Base-by-base conservation (phyloP, 2,888 invertebrate genomes). In the Netelia virgata region DNA sequence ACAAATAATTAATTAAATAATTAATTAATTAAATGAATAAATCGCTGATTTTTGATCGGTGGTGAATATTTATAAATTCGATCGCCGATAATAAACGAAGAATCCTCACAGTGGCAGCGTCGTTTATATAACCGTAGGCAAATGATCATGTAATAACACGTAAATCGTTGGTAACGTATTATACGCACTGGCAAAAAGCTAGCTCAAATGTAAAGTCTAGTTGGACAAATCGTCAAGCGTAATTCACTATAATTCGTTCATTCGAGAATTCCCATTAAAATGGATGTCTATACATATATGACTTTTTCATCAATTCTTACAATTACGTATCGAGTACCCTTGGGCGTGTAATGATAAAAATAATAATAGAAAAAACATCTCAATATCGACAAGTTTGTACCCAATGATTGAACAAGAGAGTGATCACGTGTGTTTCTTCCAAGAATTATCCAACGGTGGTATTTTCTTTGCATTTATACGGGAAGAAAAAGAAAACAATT, bases 101-200 rank as follows among this genome's bases (percentile, higher is more conserved):
- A 36, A 20, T 16, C 36, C 11, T 8, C 23, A 61, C n/a, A 16
- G 73, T 59, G 55, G 47, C 53, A 57, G 20, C 59, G 43, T 59
- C 80, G 59, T 80, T 79, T 79, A 83, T 61, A 50, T 79, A 83
- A 83, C 77, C 28, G 1, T 74, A 57, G 20, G 41, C 59, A 68
- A 73, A 80, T 66, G 72, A 63, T 72, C 66, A 75, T 80, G 70
- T 79, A 83, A 83, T 72, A 76, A 82, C 28, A 28, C 70, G 11
- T 66, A 70, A 76, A 66, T 47, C 57, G 36, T 66, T 50, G 43
- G 63, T 28, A 36, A 36, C 10, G 28, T 43, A 57, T 41, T 47
- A 57, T 61, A 28, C 8, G 36, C 36, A 36, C 36, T 36, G 36
- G 36, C 36, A 3, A 53, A 76, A 41, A 36, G 70, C 47, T 72